phyloP scores from a whole-genome alignment of 1,140 invertebrate species.

The Drosophila simulans region DNA sequence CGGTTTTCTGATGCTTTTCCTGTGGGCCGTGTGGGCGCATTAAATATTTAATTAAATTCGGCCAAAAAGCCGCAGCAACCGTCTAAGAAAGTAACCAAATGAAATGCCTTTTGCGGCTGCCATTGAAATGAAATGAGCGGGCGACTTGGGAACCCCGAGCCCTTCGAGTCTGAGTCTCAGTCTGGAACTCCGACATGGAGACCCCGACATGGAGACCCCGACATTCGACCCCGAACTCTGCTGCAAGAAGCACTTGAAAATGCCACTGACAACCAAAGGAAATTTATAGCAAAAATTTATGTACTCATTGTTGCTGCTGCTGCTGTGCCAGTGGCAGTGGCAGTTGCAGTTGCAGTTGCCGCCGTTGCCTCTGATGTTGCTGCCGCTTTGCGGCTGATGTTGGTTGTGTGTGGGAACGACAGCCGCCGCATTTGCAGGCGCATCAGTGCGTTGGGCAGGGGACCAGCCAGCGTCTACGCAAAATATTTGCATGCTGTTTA shows the following conservation, averaged over 20 bases:
- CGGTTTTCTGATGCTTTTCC: conserved; percentile 9
- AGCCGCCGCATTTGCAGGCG: conserved; percentile 32
- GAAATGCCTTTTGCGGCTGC: conserved; percentile 75
- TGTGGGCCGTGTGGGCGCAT: conserved; percentile 30
- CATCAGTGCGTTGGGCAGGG: neutral
- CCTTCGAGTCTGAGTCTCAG: neutral
- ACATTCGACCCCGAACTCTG: conserved; percentile 45
- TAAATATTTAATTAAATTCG: conserved; percentile 82
- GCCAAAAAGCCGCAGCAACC: conserved; percentile 58
- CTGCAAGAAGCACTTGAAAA: conserved; percentile 64
- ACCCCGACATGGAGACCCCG: conserved; percentile 33
- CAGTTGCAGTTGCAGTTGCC: conserved; percentile 12
- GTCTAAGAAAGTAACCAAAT: conserved; percentile 72
- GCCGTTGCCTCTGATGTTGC: conserved; percentile 45
- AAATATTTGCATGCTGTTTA: conserved; percentile 77
- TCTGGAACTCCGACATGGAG: conserved; percentile 11
- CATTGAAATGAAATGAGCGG: conserved; percentile 74
- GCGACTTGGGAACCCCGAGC: conserved; percentile 5
- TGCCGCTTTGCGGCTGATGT: conserved; percentile 35
- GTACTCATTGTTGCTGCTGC: conserved; percentile 55
- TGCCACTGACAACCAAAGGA: conserved; percentile 80
- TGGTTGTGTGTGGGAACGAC: conserved; percentile 48
- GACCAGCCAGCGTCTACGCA: conserved; percentile 46
- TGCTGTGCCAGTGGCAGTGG: conserved; percentile 38
- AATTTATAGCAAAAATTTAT: conserved; percentile 81